phyloP scores from a whole-genome alignment of 2,113 vertebrate species.

The Chloebia gouldiae region DNA sequence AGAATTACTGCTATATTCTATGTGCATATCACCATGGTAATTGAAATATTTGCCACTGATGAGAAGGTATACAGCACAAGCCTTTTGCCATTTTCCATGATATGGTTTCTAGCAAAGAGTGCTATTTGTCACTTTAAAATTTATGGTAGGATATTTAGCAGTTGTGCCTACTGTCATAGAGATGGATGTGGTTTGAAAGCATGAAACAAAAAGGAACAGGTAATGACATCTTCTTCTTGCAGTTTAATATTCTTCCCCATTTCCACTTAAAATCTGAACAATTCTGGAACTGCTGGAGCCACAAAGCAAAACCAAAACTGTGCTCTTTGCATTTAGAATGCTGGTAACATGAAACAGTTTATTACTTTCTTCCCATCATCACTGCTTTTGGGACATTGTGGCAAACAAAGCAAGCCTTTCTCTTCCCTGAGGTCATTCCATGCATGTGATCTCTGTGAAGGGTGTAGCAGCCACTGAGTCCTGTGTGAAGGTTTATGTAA shows the following conservation, averaged over 20 bases:
- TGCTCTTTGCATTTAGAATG: background rate
- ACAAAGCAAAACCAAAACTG: background rate
- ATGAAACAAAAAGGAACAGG: background rate
- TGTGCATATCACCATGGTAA: background rate
- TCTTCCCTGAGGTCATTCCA: background rate
- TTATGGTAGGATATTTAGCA: conserved; percentile 3
- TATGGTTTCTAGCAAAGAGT: background rate
- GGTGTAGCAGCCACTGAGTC: background rate
- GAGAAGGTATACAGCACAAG: background rate
- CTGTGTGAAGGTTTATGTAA: background rate
- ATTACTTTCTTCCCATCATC: background rate
- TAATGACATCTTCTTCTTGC: background rate
- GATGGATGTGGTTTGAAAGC: conserved; percentile 8
- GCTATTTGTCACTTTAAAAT: conserved; percentile 40
- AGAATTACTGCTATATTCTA: background rate
- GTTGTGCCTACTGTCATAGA: background rate
- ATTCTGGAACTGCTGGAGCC: background rate
- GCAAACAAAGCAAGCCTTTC: background rate
- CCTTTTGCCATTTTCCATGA: conserved; percentile 24
- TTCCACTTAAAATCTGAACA: background rate
- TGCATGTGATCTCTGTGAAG: background rate
- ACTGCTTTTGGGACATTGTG: background rate
- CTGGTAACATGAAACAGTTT: background rate
- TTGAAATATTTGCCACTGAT: conserved; percentile 42
- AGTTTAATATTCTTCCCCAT: background rate